Evolutionary conservation across 2,888 invertebrate species (phyloP).

Genomic region (Tenthredo distinguenda): DNA sequence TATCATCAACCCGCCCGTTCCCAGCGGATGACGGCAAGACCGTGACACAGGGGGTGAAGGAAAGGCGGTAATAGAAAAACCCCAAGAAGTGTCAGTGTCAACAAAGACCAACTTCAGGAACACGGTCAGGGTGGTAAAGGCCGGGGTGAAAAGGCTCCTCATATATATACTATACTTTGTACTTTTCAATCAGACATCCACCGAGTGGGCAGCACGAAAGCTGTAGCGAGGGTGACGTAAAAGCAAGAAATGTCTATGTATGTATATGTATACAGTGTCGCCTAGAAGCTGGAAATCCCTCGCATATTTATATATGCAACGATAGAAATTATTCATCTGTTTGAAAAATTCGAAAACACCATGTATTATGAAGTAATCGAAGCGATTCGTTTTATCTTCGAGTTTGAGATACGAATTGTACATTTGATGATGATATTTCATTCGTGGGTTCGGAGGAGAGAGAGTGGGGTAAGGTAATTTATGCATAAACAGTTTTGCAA

Average conservation of each 20-base stretch:
- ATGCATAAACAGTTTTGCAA: slow-evolving; percentile 41
- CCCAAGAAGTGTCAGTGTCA: slow-evolving; percentile 46
- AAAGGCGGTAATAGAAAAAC: slow-evolving; percentile 46
- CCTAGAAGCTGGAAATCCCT: background rate
- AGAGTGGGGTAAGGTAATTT: background rate
- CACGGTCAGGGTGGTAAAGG: slow-evolving; percentile 35
- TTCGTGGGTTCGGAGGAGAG: background rate
- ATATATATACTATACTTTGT: background rate
- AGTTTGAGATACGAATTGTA: background rate
- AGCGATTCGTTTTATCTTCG: background rate
- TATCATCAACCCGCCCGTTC: background rate
- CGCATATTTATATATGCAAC: background rate
- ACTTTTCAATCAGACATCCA: slow-evolving; percentile 40
- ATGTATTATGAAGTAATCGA: background rate
- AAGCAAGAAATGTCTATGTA: background rate
- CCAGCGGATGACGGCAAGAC: slow-evolving; percentile 19
- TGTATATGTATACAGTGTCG: background rate
- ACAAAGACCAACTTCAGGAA: slow-evolving; percentile 35
- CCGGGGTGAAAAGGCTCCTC: slow-evolving; percentile 28
- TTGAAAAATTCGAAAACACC: background rate
- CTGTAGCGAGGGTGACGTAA: background rate
- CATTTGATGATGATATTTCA: background rate
- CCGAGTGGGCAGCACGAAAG: background rate
- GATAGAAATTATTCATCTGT: background rate
- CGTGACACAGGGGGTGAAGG: background rate